These are phyloP conservation scores for Promerops cafer DNA, from an alignment of 2,113 vertebrate species.

Conservation along the genomic window DNA sequence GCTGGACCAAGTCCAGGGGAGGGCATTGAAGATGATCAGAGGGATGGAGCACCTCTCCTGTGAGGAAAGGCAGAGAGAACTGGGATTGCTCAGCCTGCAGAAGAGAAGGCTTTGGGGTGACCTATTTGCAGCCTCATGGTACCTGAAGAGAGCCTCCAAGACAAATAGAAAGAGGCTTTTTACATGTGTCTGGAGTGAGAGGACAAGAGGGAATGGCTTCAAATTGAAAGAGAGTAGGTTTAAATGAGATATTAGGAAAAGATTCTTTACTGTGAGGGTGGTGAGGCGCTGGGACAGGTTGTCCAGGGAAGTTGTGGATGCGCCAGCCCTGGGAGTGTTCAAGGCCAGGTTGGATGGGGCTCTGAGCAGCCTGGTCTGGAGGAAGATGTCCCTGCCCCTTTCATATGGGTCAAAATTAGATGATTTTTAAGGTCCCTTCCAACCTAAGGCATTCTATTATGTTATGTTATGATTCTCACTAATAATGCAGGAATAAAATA, in stretches of 20 bases:
- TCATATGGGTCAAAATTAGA: neutral
- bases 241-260: too few relatives aligned
- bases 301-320: neutral
- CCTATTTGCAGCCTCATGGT: too few relatives aligned
- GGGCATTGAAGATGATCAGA: neutral
- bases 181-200: neutral
- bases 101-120: neutral
- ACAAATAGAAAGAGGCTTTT: neutral
- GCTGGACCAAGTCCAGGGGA: neutral
- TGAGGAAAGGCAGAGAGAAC: neutral
- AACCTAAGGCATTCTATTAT: accelerated
- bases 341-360: neutral
- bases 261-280: neutral
- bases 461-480: neutral
- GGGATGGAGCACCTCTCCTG: accelerated
- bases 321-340: neutral
- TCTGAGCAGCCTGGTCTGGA: neutral
- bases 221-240: neutral
- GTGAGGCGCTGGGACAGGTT: neutral
- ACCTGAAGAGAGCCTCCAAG: neutral
- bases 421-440: neutral
- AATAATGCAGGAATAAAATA: neutral
- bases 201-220: neutral
- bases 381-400: neutral
- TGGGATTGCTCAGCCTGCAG: neutral